phyloP scores from a whole-genome alignment of 2,888 invertebrate genomes.

The Torymus auratus region DNA sequence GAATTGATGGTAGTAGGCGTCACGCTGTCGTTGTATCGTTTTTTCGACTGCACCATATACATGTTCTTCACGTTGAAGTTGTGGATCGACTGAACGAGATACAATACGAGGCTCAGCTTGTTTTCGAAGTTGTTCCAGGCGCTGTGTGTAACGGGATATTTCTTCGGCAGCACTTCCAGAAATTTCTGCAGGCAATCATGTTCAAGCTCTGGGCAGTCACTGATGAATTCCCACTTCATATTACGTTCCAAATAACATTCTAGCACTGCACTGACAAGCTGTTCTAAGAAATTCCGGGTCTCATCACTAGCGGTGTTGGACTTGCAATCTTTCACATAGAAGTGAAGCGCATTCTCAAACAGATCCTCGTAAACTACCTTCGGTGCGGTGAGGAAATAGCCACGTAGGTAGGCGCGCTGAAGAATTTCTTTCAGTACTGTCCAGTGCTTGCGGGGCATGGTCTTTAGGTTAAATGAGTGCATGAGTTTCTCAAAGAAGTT shows the following conservation, averaged over 20 bases:
- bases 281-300: slow-evolving; percentile 18
- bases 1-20: not conserved
- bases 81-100: slow-evolving; percentile 18
- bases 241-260: slow-evolving; percentile 21
- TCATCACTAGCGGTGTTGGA: not conserved
- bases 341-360: slow-evolving; percentile 1
- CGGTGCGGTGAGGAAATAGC: slow-evolving; percentile 2
- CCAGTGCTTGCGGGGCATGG: slow-evolving; percentile 66
- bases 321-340: slow-evolving; percentile 16
- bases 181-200: slow-evolving; percentile 24
- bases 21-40: not conserved
- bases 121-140: slow-evolving; percentile 14
- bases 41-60: not conserved
- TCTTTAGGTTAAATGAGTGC: slow-evolving; percentile 58
- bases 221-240: slow-evolving; percentile 61
- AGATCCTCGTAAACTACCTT: not conserved
- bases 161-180: slow-evolving; percentile 6
- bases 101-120: not conserved
- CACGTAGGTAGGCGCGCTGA: slow-evolving; percentile 53
- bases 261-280: slow-evolving; percentile 2
- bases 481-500: not conserved
- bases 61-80: slow-evolving; percentile 12
- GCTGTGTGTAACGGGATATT: slow-evolving; percentile 13
- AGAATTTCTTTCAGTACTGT: slow-evolving; percentile 66
- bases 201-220: slow-evolving; percentile 59